Percentiles rank a stretch among this genome's conserved stretches.
Evolutionary conservation across 2,888 invertebrate species (phyloP).

Genomic region (Andrena dorsata): DNA sequence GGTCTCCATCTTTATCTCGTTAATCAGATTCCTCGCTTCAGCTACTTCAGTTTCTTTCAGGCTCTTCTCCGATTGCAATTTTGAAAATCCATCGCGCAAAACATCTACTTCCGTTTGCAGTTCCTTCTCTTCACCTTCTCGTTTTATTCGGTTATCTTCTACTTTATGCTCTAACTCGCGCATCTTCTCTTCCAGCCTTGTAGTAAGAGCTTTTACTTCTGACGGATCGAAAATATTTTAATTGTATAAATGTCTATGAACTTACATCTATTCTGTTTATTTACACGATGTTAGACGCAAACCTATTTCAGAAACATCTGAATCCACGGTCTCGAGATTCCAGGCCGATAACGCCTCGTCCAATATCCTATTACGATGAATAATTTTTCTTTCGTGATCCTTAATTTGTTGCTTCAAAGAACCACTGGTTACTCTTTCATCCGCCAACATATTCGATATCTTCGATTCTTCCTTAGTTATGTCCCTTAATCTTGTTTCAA

Average conservation of each 20-base stretch:
- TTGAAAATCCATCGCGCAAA: slow-evolving; percentile 86
- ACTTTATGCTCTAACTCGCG: slow-evolving; percentile 75
- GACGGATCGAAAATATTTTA: slow-evolving; percentile 24
- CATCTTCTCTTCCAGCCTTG: slow-evolving; percentile 73
- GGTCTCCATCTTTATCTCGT: slow-evolving; percentile 87
- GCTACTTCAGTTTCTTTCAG: slow-evolving; percentile 87
- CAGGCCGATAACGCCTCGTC: slow-evolving; percentile 79
- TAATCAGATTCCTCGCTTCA: slow-evolving; percentile 87
- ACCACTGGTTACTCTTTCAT: slow-evolving; percentile 84
- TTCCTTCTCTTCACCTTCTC: slow-evolving; percentile 85
- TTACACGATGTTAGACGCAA: slow-evolving; percentile 15
- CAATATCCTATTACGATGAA: slow-evolving; percentile 82
- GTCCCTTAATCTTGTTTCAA: slow-evolving; percentile 79
- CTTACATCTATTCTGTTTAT: not conserved
- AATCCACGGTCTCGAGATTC: slow-evolving; percentile 70
- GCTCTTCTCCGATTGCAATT: slow-evolving; percentile 89
- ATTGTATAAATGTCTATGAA: not conserved
- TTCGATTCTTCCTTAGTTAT: slow-evolving; percentile 81
- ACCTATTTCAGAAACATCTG: slow-evolving; percentile 75
- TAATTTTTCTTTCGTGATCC: slow-evolving; percentile 82
- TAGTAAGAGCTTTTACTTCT: slow-evolving; percentile 72
- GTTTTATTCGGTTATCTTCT: slow-evolving; percentile 77
- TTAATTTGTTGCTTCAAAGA: slow-evolving; percentile 85
- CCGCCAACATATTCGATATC: slow-evolving; percentile 82
- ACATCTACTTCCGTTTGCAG: slow-evolving; percentile 87